Percentiles rank a stretch among this genome's conserved stretches.
These are phyloP conservation scores for Tridacna crocea DNA, from an alignment of 2,888 invertebrate genomes.

Conservation along the genomic window DNA sequence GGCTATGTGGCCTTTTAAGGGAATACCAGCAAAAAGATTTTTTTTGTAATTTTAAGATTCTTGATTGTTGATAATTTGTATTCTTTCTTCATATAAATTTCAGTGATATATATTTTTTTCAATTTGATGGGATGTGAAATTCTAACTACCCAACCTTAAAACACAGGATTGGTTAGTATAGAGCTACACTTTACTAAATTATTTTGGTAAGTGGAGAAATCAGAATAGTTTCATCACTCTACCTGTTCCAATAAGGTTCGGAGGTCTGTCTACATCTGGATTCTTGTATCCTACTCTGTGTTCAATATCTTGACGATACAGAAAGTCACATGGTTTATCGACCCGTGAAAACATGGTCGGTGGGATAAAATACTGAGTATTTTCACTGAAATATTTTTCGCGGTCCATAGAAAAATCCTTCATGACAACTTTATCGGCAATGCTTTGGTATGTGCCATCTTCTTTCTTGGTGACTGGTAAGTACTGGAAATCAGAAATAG, in stretches of 20 bases:
- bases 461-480: slow-evolving; percentile 88
- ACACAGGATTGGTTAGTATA: no score
- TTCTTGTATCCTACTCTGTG: slow-evolving; percentile 64
- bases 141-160: no score
- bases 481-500: slow-evolving; percentile 96
- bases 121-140: no score
- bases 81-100: no score
- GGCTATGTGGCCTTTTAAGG: no score
- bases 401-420: slow-evolving; percentile 61
- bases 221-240: no score
- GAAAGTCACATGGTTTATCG: slow-evolving; percentile 86
- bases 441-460: slow-evolving; percentile 68
- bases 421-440: slow-evolving; percentile 71
- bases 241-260: slow-evolving; percentile 78
- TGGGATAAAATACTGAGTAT: slow-evolving; percentile 89
- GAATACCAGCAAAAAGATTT: no score
- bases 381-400: slow-evolving; percentile 86
- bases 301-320: slow-evolving; percentile 75
- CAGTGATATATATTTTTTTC: no score
- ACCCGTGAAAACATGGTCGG: slow-evolving; percentile 91
- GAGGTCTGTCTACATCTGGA: slow-evolving; percentile 63
- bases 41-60: no score
- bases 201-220: no score
- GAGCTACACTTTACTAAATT: no score
- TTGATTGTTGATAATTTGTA: no score